Percentiles rank a stretch among this genome's conserved stretches.
Evolutionary conservation across 2,113 vertebrate genomes (phyloP).

Genomic region (Montifringilla adamsi): DNA sequence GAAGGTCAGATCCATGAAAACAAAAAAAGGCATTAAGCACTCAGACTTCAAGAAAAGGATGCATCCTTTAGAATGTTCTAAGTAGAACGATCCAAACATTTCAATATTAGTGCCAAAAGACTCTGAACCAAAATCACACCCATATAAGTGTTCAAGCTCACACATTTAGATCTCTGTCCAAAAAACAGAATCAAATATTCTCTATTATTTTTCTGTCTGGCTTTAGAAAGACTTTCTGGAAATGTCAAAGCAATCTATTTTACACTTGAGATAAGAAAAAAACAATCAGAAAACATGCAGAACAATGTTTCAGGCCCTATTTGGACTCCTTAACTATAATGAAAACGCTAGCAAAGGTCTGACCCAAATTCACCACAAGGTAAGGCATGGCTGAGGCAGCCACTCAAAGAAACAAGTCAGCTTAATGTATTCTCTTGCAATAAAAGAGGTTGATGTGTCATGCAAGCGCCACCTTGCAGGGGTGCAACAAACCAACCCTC

Average conservation of each 20-base stretch:
- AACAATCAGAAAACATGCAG: not conserved
- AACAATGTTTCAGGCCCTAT: not conserved
- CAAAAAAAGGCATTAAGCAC: not conserved
- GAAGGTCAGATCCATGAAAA: not conserved
- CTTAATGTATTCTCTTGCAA: not conserved
- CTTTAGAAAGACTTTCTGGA: constrained; percentile 34
- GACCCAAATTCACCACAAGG: not conserved
- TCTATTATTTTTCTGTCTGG: constrained; percentile 44
- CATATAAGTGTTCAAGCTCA: constrained; percentile 38
- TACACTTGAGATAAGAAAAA: constrained; percentile 27
- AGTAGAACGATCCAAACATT: constrained; percentile 35
- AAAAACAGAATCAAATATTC: constrained; percentile 43
- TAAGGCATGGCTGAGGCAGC: not conserved
- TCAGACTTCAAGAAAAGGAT: constrained; percentile 15
- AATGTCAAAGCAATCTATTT: constrained; percentile 42
- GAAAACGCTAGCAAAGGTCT: not conserved
- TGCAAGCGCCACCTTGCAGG: not conserved
- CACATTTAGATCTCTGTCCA: constrained; percentile 25
- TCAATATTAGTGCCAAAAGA: constrained; percentile 32
- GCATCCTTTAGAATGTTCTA: constrained; percentile 13
- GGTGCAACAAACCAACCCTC: not conserved
- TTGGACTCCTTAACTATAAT: not conserved
- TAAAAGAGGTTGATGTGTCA: not conserved
- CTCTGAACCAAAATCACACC: constrained; percentile 42
- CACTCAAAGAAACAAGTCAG: not conserved